These are phyloP conservation scores for Pseudomugil gertrudae DNA, from an alignment of 2,797 vertebrate species.

Conservation along the genomic window DNA sequence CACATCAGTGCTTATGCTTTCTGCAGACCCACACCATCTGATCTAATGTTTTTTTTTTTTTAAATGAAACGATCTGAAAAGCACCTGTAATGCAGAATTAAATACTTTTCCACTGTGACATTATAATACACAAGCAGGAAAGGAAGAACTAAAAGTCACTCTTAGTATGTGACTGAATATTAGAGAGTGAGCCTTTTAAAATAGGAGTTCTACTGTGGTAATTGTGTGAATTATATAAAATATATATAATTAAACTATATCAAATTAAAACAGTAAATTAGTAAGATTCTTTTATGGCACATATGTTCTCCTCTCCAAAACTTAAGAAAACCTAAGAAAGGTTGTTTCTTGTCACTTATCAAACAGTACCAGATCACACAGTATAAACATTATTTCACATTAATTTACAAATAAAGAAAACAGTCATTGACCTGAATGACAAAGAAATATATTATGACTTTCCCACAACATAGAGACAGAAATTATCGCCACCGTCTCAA, in stretches of 20 bases:
- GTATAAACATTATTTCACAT: constrained; percentile 9
- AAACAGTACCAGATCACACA: constrained; percentile 4
- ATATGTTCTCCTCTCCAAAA: too few species aligned
- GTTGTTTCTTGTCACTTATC: not conserved
- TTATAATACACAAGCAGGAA: not conserved
- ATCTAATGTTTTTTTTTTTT: constrained; percentile 50
- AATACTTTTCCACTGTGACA: constrained; percentile 12
- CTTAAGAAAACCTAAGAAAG: not conserved
- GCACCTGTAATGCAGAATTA: constrained; percentile 6
- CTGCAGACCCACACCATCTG: constrained; percentile 26
- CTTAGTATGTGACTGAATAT: not conserved
- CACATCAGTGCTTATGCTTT: constrained; percentile 52
- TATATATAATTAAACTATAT: too few species aligned
- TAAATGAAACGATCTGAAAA: constrained; percentile 9
- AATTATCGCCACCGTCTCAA: constrained; percentile 6
- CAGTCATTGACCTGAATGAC: not conserved
- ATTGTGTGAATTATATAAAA: too few species aligned
- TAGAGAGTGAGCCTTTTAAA: not conserved
- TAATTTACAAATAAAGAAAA: too few species aligned
- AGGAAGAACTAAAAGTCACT: not conserved
- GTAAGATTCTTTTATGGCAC: not conserved
- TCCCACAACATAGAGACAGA: not conserved
- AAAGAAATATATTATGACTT: not conserved
- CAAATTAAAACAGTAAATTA: not conserved
- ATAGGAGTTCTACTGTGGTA: not conserved